Percentiles rank a stretch among this genome's conserved stretches.
Conservation (phyloP, 2,113 vertebrate genomes). For the Rhinichthys klamathensis region DNA sequence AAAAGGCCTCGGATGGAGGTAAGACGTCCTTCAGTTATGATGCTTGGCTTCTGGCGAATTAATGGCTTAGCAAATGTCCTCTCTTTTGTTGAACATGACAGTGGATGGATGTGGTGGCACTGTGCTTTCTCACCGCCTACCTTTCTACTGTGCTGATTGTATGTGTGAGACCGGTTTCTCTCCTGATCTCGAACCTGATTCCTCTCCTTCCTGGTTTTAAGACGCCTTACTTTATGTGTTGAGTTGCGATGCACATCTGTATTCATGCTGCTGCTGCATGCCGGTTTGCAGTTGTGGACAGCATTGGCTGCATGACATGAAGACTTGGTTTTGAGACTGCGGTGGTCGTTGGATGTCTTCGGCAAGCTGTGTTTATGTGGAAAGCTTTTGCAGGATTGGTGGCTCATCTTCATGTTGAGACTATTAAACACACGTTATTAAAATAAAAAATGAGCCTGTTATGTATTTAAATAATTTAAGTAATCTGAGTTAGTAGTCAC, state of each 20-base stretch:
- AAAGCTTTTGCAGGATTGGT: conserved; percentile 36
- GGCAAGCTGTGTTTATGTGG: conserved; percentile 52
- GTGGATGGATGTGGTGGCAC: conserved; percentile 46
- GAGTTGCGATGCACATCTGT: conserved; percentile 14
- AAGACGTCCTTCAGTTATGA: conserved; percentile 78
- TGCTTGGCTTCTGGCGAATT: conserved; percentile 64
- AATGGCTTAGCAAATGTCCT: conserved; percentile 48
- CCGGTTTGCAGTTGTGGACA: conserved; percentile 32
- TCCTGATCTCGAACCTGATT: conserved; percentile 58
- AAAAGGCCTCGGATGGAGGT: conserved; percentile 78
- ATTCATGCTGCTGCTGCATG: neutral
- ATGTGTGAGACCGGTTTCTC: conserved; percentile 44
- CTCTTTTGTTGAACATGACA: conserved; percentile 50
- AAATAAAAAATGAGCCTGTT: neutral
- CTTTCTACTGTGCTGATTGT: conserved; percentile 31
- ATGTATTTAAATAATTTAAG: neutral
- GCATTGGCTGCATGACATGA: conserved; percentile 3
- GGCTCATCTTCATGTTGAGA: conserved; percentile 61
- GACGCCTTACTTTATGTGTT: conserved; percentile 67
- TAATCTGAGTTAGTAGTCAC: neutral
- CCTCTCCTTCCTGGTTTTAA: conserved; percentile 76
- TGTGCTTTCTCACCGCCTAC: conserved; percentile 45
- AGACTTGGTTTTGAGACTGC: conserved; percentile 46
- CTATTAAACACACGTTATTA: conserved; percentile 22
- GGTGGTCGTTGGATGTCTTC: conserved; percentile 44